Base-by-base conservation (phyloP, 2,113 vertebrate species). In the Gyps fulvus region DNA sequence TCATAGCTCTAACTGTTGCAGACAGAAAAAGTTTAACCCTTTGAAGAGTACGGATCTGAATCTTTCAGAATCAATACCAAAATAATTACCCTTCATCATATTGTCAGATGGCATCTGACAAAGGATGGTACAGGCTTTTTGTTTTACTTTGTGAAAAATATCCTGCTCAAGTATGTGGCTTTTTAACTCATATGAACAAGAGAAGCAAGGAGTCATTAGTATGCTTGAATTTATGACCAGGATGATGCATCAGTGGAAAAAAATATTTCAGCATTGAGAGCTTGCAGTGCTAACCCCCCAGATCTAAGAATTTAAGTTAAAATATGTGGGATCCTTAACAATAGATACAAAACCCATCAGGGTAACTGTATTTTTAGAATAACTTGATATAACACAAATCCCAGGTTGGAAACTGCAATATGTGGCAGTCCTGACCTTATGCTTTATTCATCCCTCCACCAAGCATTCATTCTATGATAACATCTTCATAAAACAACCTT, bases 1-100 rank as follows among this genome's bases (percentile, higher is more conserved):
- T 92, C 84, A 79, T 21, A 80, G 90, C 83, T 89, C 92, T 45
- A 83, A 89, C 93, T 90, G 87, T 92, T 83, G 76, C 78, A 79
- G 83, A 26, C 59, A 45, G 83, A 62, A 80, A 79, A 77, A 4
- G 45, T 86, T 98, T 97, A 98, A 97, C 96, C 87, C 92, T 96
- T 83, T 84, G 42, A 86, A 86, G 61, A 45, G 32, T 36, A 50
- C 1, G 9, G 66, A 65, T 38, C 57, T 52, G 84, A 52, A 62
- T 89, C 38, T 66, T 65, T 43, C 77, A 65, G 15, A 73, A 94
- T 63, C 77, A 43, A n/a, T 32, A 45, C 25, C 42, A 25, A 84
- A 89, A 85, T 91, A 87, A 91, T 93, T 49, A 15, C 32, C 16
- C 34, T 55, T 81, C 63, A 23, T n/a, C 49, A 7, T 21, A 13